These are phyloP conservation scores for Drosophila ambigua DNA, from an alignment of 1,140 invertebrate species.

Conservation along the genomic window DNA sequence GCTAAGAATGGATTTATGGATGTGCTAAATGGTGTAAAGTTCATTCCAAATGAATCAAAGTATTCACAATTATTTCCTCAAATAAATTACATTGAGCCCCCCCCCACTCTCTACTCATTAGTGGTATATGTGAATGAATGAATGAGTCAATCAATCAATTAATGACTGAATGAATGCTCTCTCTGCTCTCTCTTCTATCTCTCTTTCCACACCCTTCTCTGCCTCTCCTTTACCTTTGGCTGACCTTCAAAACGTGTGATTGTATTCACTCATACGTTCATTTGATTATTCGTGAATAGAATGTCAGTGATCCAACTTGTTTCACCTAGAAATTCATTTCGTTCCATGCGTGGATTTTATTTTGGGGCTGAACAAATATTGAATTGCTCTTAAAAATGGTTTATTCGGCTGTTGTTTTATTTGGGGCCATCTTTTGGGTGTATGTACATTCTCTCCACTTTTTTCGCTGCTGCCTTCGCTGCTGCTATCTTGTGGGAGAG, in stretches of 20 bases:
- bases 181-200: too few species aligned
- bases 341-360: conserved; percentile 1
- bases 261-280: too few species aligned
- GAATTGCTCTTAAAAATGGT: conserved; percentile 36
- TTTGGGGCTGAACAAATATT: conserved; percentile 38
- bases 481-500: conserved; percentile 26
- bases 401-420: conserved; percentile 7
- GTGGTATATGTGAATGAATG: not conserved
- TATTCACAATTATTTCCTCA: too few species aligned
- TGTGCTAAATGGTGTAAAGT: conserved; percentile 41
- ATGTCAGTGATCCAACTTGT: too few species aligned
- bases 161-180: conserved; percentile 20
- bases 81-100: too few species aligned
- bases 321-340: too few species aligned
- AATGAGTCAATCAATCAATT: conserved; percentile 17
- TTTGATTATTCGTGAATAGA: too few species aligned
- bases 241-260: too few species aligned
- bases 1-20: conserved; percentile 23
- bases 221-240: not conserved
- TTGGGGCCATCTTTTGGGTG: not conserved
- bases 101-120: conserved; percentile 5
- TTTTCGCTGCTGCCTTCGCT: conserved; percentile 6
- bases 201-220: not conserved
- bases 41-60: not conserved
- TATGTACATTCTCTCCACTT: conserved; percentile 18